Evolutionary conservation across 2,888 invertebrate genomes (phyloP), one percentile per base, ranked within the genome.

Genomic region (Hemithea aestivaria): DNA sequence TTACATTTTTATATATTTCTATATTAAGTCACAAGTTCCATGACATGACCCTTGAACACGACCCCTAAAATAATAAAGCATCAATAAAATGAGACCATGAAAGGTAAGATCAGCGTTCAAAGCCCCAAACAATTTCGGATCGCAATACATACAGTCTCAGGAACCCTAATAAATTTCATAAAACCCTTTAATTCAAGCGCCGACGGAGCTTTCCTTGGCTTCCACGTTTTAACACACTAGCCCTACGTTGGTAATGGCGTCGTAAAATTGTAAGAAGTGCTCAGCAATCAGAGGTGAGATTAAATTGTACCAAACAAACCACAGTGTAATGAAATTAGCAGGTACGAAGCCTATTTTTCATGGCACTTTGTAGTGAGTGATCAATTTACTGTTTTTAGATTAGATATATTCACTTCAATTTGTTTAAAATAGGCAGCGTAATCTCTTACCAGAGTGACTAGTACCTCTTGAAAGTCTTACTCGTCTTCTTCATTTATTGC

Each of bases 201-300:
- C 22, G 12, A 45, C 58, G 56, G 52, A 48, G 65, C 60, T 67
- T 69, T 59, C 60, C 65, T 58, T 56, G 45, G 60, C 60, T 50
- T 61, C 62, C 60, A 70, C 72, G 69, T 72, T 62, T 55, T 62
- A 57, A 62, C 62, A 56, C 56, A 53, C 51, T 60, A 56, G 39
- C 38, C 47, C 57, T 60, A 54, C 55, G 55, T 35, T 54, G 53
- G 59, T 71, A 72, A 75, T 71, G 61, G 69, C 61, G 56, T 78
- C 75, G 72, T 81, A 81, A 81, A 81, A 75, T 73, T 62, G 68
- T 72, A 64, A 73, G 71, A 70, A 73, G 72, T 66, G 69, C 65
- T 66, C 62, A 53, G 64, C 73, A 82, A 78, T 79, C 76, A 75
- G 71, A 73, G 72, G 73, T 75, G 60, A 73, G 75, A 80, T 79